Conservation (phyloP, 2,113 vertebrate species). For the Thalassarche chlororhynchos region DNA sequence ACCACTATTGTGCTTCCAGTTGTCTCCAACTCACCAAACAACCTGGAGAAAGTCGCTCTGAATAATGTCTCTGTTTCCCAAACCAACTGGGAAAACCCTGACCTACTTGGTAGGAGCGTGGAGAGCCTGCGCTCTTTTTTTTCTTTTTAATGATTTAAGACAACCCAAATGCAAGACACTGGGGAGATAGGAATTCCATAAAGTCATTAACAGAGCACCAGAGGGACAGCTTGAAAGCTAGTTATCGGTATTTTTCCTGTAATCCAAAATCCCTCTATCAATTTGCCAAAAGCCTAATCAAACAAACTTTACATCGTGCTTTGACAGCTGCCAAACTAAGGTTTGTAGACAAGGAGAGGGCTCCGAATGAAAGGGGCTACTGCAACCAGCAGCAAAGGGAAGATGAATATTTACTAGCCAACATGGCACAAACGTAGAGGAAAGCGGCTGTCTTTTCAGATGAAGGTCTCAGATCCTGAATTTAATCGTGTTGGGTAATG, state of each 20-base stretch:
- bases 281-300: neutral
- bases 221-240: neutral
- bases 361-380: neutral
- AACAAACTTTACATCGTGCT: rapidly evolving
- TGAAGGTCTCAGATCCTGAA: neutral
- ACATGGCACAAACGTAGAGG: rapidly evolving
- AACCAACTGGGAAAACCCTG: neutral
- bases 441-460: neutral
- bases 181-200: neutral
- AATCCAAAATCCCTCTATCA: neutral
- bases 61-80: neutral
- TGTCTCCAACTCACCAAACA: neutral
- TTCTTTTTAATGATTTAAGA: constrained; percentile 19
- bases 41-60: neutral
- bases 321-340: neutral
- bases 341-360: neutral
- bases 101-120: neutral
- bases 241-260: rapidly evolving
- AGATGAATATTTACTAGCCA: neutral
- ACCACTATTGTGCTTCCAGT: neutral
- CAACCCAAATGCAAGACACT: neutral
- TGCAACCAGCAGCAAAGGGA: neutral
- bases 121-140: neutral
- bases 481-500: neutral
- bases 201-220: neutral